A percentile compares a stretch with the other conserved stretches of the same genome.
These are phyloP conservation scores for Platichthys stellatus DNA, from an alignment of 2,113 vertebrate genomes.

Conservation along the genomic window DNA sequence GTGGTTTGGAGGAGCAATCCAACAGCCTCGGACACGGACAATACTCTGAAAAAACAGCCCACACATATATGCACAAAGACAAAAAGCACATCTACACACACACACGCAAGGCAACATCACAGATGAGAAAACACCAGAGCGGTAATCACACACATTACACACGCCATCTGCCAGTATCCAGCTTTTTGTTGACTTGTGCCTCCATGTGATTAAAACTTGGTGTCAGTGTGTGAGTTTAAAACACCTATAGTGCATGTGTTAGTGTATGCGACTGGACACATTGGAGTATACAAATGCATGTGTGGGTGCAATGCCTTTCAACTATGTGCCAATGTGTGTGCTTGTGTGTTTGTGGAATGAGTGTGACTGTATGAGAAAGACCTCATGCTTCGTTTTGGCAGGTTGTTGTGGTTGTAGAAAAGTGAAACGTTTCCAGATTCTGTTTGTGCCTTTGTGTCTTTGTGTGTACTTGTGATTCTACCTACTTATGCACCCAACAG, in stretches of 20 bases:
- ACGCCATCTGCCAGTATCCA: slow-evolving; percentile 61
- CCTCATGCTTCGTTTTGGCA: slow-evolving; percentile 61
- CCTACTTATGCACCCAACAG: no score
- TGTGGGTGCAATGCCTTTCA: slow-evolving; percentile 30
- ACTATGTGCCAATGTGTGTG: slow-evolving; percentile 25
- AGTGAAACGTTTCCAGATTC: slow-evolving; percentile 49
- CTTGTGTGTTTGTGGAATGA: slow-evolving; percentile 16
- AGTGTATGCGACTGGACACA: slow-evolving; percentile 32
- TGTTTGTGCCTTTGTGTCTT: slow-evolving; percentile 12
- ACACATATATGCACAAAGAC: slow-evolving; percentile 45
- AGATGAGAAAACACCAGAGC: slow-evolving; percentile 58
- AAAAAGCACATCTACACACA: slow-evolving; percentile 35
- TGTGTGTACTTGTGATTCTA: no score
- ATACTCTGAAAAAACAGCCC: slow-evolving; percentile 48
- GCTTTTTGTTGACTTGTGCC: slow-evolving; percentile 57
- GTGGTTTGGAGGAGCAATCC: slow-evolving; percentile 27
- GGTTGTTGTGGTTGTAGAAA: slow-evolving; percentile 51
- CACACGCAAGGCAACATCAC: slow-evolving; percentile 25
- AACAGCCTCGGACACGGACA: slow-evolving; percentile 36
- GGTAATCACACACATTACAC: slow-evolving; percentile 62
- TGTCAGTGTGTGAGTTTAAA: slow-evolving; percentile 31
- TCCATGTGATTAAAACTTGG: slow-evolving; percentile 43
- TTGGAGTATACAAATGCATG: slow-evolving; percentile 17
- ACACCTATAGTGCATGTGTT: slow-evolving; percentile 35
- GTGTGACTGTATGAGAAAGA: slow-evolving; percentile 50